Conservation (phyloP, 1,140 invertebrate genomes). For the Brachionus angularis region DNA sequence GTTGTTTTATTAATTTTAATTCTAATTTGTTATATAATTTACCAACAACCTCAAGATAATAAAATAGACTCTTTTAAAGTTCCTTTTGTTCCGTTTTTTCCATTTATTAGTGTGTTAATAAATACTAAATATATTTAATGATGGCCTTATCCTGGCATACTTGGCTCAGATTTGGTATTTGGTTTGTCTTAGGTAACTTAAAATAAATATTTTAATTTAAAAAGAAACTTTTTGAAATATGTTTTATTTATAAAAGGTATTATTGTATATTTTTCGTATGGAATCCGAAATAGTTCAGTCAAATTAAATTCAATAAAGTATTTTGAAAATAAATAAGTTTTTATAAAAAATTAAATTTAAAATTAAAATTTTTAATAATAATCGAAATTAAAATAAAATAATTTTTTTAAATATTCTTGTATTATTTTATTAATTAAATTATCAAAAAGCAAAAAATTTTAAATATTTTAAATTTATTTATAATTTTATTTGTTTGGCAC, state of each 20-base stretch:
- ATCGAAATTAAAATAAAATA: too few species aligned
- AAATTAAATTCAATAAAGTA: not conserved
- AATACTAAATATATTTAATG: conserved; percentile 85
- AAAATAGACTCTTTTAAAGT: conserved; percentile 58
- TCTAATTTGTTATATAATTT: conserved; percentile 41
- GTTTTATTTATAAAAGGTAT: not conserved
- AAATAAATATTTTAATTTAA: not conserved
- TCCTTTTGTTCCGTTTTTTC: conserved; percentile 77
- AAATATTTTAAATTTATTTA: too few species aligned
- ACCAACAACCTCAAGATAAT: conserved; percentile 45
- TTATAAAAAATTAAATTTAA: too few species aligned
- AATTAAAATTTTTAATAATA: too few species aligned
- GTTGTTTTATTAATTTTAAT: conserved; percentile 44
- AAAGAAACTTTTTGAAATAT: not conserved
- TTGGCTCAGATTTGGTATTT: conserved; percentile 77
- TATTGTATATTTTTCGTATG: conserved; percentile 35
- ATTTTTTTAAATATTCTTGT: too few species aligned
- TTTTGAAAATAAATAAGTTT: not conserved
- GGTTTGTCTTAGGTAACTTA: conserved; percentile 63
- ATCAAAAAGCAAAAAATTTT: too few species aligned
- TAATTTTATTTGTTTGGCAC: too few species aligned
- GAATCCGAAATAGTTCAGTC: not conserved
- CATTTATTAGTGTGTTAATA: conserved; percentile 74
- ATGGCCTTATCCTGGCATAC: conserved; percentile 74
- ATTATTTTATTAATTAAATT: too few species aligned